Evolutionary conservation across 2,797 vertebrate species (phyloP).

Genomic region (Schizopygopsis pylzovi): DNA sequence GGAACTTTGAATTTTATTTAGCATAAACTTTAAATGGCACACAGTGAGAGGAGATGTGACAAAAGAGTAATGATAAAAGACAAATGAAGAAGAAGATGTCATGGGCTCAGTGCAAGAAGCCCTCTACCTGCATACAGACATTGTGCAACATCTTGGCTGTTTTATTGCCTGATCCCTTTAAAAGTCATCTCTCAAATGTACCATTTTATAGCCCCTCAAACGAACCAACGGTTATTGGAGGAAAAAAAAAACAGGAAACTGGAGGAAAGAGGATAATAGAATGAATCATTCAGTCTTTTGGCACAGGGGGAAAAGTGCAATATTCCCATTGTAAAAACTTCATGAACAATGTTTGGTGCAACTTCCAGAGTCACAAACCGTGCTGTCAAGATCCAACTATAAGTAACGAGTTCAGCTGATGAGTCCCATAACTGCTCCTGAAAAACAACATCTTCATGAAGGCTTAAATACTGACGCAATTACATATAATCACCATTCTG

Average conservation of each 20-base stretch:
- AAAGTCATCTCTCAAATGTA: constrained; percentile 30
- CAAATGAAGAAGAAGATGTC: constrained; percentile 14
- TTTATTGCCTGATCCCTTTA: constrained; percentile 17
- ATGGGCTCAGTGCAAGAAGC: constrained; percentile 45
- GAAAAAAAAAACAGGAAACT: neutral
- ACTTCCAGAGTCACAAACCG: constrained; percentile 34
- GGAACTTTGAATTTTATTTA: constrained; percentile 1
- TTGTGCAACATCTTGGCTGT: constrained; percentile 34
- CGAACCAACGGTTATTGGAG: constrained; percentile 5
- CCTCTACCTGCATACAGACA: constrained; percentile 17
- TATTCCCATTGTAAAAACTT: constrained; percentile 45
- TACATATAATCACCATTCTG: neutral
- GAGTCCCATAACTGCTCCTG: constrained; percentile 46
- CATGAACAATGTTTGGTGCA: constrained; percentile 4
- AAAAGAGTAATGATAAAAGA: constrained; percentile 33
- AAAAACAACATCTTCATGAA: constrained; percentile 50
- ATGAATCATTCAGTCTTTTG: constrained; percentile 50
- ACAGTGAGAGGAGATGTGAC: constrained; percentile 12
- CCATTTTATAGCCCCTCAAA: constrained; percentile 1
- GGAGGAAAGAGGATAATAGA: constrained; percentile 17
- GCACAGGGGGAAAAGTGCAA: constrained; percentile 44
- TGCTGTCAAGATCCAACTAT: constrained; percentile 43
- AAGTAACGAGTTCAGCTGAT: constrained; percentile 43
- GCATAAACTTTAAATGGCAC: neutral
- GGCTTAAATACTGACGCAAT: constrained; percentile 18